Percentiles rank a stretch among this genome's conserved stretches.
Evolutionary conservation across 2,797 vertebrate species (phyloP).

Genomic region (Percopsis omiscomaycus): DNA sequence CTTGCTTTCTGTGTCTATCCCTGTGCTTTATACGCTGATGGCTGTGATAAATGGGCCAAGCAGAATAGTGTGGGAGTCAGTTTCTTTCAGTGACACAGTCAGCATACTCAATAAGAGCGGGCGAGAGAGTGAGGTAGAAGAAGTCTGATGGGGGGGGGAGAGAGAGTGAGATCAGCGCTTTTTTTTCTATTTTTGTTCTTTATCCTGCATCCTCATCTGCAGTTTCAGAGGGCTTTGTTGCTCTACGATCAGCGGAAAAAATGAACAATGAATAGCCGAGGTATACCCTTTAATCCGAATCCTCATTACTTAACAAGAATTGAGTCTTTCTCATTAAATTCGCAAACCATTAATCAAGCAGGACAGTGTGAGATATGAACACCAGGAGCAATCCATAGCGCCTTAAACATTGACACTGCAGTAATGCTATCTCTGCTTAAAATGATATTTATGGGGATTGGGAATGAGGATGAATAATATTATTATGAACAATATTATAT

Average conservation of each 20-base stretch:
- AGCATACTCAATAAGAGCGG: conserved; percentile 61
- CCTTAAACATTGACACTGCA: not conserved
- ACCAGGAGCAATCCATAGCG: not conserved
- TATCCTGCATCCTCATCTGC: conserved; percentile 61
- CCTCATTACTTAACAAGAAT: conserved; percentile 38
- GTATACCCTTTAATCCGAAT: conserved; percentile 19
- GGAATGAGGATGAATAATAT: not conserved
- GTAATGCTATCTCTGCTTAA: not conserved
- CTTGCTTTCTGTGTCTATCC: conserved; percentile 43
- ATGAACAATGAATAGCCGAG: conserved; percentile 42
- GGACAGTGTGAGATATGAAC: conserved; percentile 2
- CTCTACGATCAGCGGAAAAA: conserved; percentile 56
- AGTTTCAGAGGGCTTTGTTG: conserved; percentile 55
- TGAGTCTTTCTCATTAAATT: conserved; percentile 12
- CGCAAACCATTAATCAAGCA: conserved; percentile 25
- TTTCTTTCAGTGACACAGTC: conserved; percentile 66
- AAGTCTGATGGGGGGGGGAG: not conserved
- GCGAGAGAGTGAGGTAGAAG: conserved; percentile 11
- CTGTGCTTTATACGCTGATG: conserved; percentile 61
- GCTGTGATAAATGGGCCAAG: conserved; percentile 69
- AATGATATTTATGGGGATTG: not conserved
- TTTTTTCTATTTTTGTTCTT: conserved; percentile 61
- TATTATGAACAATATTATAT: no score
- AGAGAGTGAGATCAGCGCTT: conserved; percentile 63
- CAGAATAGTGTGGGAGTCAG: conserved; percentile 64